These are phyloP conservation scores for Silurus asotus DNA, from an alignment of 2,113 vertebrate species.

Conservation along the genomic window DNA sequence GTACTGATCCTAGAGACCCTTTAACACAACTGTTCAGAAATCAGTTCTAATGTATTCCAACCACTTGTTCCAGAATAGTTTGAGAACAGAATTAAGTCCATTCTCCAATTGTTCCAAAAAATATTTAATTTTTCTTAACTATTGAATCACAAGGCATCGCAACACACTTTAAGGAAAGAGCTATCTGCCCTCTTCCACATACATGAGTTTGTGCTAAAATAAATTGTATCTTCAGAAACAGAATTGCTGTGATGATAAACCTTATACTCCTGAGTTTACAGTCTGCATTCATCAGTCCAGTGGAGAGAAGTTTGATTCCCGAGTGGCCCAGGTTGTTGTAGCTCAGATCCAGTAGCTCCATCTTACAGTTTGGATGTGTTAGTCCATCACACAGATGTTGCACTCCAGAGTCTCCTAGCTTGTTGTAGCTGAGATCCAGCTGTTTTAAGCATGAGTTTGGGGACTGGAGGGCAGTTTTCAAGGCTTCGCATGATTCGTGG, in stretches of 20 bases:
- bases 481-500: slow-evolving; percentile 33
- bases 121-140: not conserved
- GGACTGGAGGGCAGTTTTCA: slow-evolving; percentile 30
- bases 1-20: too few species aligned
- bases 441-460: slow-evolving; percentile 3
- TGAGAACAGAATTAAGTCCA: too few species aligned
- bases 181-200: not conserved
- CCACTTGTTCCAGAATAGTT: too few species aligned
- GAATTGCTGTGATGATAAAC: not conserved
- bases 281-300: slow-evolving; percentile 19
- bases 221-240: not conserved
- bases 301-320: slow-evolving; percentile 13
- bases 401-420: slow-evolving; percentile 13
- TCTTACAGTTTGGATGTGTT: slow-evolving; percentile 27
- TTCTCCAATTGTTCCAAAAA: not conserved
- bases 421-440: slow-evolving; percentile 38
- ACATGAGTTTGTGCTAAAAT: not conserved
- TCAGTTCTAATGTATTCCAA: too few species aligned
- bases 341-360: slow-evolving; percentile 37
- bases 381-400: slow-evolving; percentile 35
- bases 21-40: too few species aligned
- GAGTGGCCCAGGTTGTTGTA: slow-evolving; percentile 43
- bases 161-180: not conserved
- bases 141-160: not conserved
- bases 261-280: slow-evolving; percentile 39